These are phyloP conservation scores for Probosciger aterrimus DNA, from an alignment of 2,113 vertebrate genomes.

Conservation along the genomic window DNA sequence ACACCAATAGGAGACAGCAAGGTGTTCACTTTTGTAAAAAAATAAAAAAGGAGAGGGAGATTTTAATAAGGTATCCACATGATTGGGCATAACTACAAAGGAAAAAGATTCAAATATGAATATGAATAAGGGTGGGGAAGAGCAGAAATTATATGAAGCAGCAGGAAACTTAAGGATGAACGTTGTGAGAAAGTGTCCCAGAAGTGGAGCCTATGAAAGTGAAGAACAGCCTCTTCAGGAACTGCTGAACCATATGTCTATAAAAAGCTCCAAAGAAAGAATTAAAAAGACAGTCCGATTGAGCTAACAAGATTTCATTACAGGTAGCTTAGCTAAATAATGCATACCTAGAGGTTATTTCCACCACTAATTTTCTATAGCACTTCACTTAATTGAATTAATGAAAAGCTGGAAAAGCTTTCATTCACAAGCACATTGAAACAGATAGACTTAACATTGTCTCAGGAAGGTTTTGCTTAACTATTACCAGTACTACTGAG, in stretches of 20 bases:
- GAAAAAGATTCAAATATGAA: not conserved
- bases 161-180: not conserved
- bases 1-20: not conserved
- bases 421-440: conserved; percentile 36
- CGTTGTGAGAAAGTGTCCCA: not conserved
- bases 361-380: conserved; percentile 38
- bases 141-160: not conserved
- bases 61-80: not conserved
- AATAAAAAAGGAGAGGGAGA: not conserved
- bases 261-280: not conserved
- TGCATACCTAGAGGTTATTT: conserved; percentile 42
- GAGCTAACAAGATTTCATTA: conserved; percentile 5
- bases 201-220: not conserved
- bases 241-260: not conserved
- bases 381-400: conserved; percentile 48
- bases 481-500: conserved; percentile 35
- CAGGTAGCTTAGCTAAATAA: conserved; percentile 21
- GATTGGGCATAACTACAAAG: not conserved
- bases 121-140: not conserved
- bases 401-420: conserved; percentile 31
- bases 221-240: conserved; percentile 6
- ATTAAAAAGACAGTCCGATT: not conserved
- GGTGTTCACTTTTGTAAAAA: not conserved
- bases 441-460: conserved; percentile 15
- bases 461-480: conserved; percentile 37